Evolutionary conservation across 2,113 vertebrate species (phyloP).

Genomic region (Cephalopholis sonnerati): DNA sequence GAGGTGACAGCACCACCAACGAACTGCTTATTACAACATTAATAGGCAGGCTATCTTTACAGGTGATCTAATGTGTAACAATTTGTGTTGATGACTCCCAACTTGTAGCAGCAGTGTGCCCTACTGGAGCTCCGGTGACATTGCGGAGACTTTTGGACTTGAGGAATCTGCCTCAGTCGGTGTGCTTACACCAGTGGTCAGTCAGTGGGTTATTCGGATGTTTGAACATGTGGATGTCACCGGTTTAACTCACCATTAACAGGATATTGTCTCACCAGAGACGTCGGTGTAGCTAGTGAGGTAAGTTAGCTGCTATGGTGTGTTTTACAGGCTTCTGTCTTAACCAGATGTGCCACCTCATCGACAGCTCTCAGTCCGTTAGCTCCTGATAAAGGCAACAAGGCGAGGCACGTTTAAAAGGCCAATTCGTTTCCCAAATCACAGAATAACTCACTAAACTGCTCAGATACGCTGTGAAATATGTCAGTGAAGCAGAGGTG

Average conservation of each 20-base stretch:
- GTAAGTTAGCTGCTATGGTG: constrained; percentile 22
- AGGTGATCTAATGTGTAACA: constrained; percentile 12
- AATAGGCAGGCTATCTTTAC: background rate
- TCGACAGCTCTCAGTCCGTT: constrained; percentile 50
- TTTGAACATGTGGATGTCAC: constrained; percentile 1
- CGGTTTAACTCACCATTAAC: too few species aligned
- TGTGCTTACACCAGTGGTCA: background rate
- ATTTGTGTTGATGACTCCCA: constrained; percentile 32
- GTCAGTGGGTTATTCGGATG: background rate
- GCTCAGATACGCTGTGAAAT: background rate
- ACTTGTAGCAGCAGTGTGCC: constrained; percentile 65
- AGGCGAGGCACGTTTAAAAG: background rate
- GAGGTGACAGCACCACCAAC: background rate
- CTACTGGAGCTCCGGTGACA: constrained; percentile 67
- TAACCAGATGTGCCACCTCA: constrained; percentile 81
- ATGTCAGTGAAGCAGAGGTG: background rate
- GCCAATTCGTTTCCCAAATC: background rate
- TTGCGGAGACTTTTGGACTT: constrained; percentile 74
- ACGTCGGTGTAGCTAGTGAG: background rate
- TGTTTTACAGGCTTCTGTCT: background rate
- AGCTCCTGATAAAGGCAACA: constrained; percentile 23
- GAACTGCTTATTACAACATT: background rate
- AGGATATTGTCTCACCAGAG: background rate
- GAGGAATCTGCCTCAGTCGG: constrained; percentile 50
- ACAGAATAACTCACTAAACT: background rate